A percentile compares a stretch with the other conserved stretches of the same genome.
These are phyloP conservation scores for Cephalopterus ornatus DNA, from an alignment of 2,113 vertebrate species.

Conservation along the genomic window DNA sequence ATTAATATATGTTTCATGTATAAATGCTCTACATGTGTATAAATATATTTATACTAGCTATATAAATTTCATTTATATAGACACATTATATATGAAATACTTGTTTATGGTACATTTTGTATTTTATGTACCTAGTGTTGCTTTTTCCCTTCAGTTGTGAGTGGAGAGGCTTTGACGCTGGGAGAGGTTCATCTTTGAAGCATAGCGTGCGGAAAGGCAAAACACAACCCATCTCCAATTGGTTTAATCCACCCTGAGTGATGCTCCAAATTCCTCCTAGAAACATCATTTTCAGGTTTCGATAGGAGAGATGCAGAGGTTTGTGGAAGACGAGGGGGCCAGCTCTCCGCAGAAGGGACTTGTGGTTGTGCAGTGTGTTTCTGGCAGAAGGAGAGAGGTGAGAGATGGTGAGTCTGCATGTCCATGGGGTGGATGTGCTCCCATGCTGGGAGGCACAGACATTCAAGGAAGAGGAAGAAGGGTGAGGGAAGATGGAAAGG, in stretches of 20 bases:
- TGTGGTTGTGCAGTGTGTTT: not conserved
- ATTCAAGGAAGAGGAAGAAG: not conserved
- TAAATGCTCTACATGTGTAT: not conserved
- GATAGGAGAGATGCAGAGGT: not conserved
- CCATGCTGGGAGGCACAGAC: not conserved
- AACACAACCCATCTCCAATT: not conserved
- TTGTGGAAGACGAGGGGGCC: not conserved
- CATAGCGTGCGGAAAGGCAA: not conserved
- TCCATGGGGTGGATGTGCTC: not conserved
- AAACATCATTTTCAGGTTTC: rapidly evolving
- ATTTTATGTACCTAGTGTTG: not conserved
- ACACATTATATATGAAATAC: not conserved
- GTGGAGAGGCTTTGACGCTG: not conserved
- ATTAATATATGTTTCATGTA: not conserved
- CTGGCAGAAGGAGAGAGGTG: not conserved
- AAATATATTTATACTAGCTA: not conserved
- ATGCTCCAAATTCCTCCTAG: not conserved
- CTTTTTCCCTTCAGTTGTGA: not conserved
- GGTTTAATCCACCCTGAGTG: not conserved
- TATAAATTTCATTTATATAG: not conserved
- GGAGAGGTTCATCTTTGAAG: not conserved
- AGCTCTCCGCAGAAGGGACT: not conserved
- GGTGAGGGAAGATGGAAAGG: not conserved
- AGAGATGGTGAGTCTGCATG: rapidly evolving
- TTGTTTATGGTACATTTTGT: not conserved